Conservation (phyloP, 1,140 invertebrate species). For the Cydia strobilella region DNA sequence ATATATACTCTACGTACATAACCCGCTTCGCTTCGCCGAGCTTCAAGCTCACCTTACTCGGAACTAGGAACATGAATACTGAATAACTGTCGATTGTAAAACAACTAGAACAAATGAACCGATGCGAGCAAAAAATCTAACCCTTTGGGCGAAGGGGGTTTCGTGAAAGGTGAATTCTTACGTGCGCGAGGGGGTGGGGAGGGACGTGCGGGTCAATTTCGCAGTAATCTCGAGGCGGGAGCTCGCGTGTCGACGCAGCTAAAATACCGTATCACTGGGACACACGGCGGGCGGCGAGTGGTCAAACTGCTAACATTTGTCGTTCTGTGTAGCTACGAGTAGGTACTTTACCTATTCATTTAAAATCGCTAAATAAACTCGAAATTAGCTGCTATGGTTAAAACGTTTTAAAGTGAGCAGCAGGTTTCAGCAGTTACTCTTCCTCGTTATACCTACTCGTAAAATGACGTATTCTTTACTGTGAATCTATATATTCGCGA, state of each 20-base stretch:
- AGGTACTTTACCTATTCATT: too few species aligned
- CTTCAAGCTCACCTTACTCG: constrained; percentile 23
- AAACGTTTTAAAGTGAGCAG: too few species aligned
- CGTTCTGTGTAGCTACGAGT: background rate
- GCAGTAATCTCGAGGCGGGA: constrained; percentile 48
- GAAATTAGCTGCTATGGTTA: too few species aligned
- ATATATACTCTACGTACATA: constrained; percentile 26
- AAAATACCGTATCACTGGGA: constrained; percentile 44
- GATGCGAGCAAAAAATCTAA: constrained; percentile 29
- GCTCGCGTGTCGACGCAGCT: constrained; percentile 52
- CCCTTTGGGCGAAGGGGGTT: constrained; percentile 9
- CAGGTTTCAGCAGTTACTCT: too few species aligned
- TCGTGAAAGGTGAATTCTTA: constrained; percentile 25
- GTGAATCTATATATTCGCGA: too few species aligned
- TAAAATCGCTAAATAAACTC: too few species aligned
- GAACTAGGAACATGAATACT: constrained; percentile 25
- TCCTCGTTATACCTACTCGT: too few species aligned
- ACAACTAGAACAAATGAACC: constrained; percentile 31
- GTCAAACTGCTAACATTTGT: background rate
- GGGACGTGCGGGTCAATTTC: constrained; percentile 44
- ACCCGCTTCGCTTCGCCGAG: constrained; percentile 28
- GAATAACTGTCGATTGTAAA: constrained; percentile 30
- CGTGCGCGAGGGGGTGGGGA: constrained; percentile 21
- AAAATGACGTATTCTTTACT: too few species aligned
- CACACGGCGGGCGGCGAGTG: constrained; percentile 32